Evolutionary conservation across 2,113 vertebrate genomes (phyloP), one percentile per base, ranked within the genome.

Genomic region (Syrmaticus mikado): DNA sequence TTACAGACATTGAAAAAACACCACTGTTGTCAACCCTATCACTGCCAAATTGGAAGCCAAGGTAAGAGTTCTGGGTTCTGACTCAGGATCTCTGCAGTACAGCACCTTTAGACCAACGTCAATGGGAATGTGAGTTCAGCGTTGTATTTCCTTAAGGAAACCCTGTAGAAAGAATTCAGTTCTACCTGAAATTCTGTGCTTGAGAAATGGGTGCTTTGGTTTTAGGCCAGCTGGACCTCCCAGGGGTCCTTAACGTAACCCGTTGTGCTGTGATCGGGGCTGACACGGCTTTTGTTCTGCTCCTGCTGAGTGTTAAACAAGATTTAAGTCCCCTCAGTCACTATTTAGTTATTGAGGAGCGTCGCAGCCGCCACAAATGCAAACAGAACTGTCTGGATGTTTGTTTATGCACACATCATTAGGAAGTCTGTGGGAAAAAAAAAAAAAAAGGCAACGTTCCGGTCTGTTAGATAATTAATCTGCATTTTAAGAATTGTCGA

Each of bases 391-490:
- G 83, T 92, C 92, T 68, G 82, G 46, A 52, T 92, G 48, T 90
- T 95, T 95, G 93, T 94, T 95, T 94, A 80, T 93, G 91, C 86
- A 94, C 85, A 94, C 74, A 92, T 96, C 89, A 80, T 96, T 95
- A 91, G 83, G 55, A 96, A 93, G 68, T 76, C 74, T 89, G 93
- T 7, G 58, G 34, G 82, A 53, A 53, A 25, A 30, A 32, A 32
- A 20, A 88, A 84, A 82, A 36, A 72, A 87, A 87, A 53, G 15
- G 52, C 53, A 32, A 66, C 41, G 50, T 43, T 90, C 90, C 60
- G 94, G 79, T 94, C 87, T 93, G 81, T 86, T 93, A 92, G 94
- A 87, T 96, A 71, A 76, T 97, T 97, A 93, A 97, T 96, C 94
- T 96, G 78, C 95, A 77, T 78, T 83, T 92, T 91, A 90, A 94